Evolutionary conservation across 2,113 vertebrate genomes (phyloP), one percentile per base, ranked within the genome.

Genomic region (Scopus umbretta): DNA sequence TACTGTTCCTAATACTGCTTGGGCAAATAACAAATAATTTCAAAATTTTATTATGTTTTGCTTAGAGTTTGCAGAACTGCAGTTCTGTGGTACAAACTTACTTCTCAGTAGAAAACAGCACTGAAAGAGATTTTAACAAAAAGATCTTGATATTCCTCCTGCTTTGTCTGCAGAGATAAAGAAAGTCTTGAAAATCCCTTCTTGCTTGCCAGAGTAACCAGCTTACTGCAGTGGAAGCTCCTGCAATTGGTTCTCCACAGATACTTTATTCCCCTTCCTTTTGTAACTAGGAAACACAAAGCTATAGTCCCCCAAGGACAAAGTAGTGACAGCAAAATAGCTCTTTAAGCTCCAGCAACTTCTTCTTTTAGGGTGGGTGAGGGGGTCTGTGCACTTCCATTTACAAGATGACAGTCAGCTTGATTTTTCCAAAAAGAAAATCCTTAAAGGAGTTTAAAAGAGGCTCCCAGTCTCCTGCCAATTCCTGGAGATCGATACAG

Each of bases 251-350:
- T 45, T 89, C 56, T 85, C 34, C 80, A 89, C 34, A 89, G 73
- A 68, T 9, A n/a, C 29, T 84, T 79, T 58, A 88, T 90, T 89
- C 67, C 56, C 62, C 25, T 81, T 84, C 58, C 73, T 84, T 52
- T 70, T 61, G 56, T 89, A 95, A 74, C 92, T 89, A 89, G 83
- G 91, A 96, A 80, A 91, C 91, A 78, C 52, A 86, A 86, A 70
- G 50, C 6, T 6, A 78, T 17, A 71, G 68, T 40, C 49, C 59
- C 86, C 2, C 0, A 27, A 73, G 91, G 52, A 84, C 11, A 67
- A 72, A 83, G 40, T 19, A 83, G 66, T 52, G 87, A 86, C 81
- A 96, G 85, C 19, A 85, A 76, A 92, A 70, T 38, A 94, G 55
- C 17, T 93, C 71, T 93, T 83, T 42, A 94, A 88, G n/a, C 55